phyloP scores from a whole-genome alignment of 2,888 invertebrate species.

The Dusona sp. region DNA sequence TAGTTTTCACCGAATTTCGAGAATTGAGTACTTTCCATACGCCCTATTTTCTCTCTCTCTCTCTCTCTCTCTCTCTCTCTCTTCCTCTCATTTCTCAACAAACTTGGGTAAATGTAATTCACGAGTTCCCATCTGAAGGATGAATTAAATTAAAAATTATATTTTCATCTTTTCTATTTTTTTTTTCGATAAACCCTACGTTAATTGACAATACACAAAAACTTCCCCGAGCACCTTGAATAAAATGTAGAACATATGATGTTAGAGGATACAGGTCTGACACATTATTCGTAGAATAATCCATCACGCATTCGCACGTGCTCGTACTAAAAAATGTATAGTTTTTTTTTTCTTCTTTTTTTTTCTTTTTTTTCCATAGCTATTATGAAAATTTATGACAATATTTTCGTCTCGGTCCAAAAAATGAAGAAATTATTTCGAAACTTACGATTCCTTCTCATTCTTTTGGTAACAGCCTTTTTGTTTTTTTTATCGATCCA shows the following conservation, averaged over 20 bases:
- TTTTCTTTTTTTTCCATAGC: neutral
- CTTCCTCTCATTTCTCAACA: neutral
- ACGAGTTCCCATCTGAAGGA: neutral
- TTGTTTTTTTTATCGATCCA: constrained; percentile 61
- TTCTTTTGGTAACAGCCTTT: neutral
- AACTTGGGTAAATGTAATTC: neutral
- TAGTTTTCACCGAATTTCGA: neutral
- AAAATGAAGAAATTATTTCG: neutral
- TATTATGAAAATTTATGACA: neutral
- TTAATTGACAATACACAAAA: constrained; percentile 17
- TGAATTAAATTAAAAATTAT: neutral
- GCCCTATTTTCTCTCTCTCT: neutral
- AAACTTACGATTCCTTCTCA: neutral
- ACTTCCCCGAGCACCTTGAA: constrained; percentile 34
- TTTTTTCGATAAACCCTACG: neutral
- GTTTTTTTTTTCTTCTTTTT: no score
- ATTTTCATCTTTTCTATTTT: neutral
- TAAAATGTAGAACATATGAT: constrained; percentile 23
- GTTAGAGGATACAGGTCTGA: neutral
- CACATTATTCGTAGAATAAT: neutral
- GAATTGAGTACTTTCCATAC: neutral
- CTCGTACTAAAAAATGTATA: constrained; percentile 37
- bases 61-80: no score
- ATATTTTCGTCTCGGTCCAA: neutral
- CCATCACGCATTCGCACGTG: constrained; percentile 56